Conservation (phyloP, 2,113 vertebrate genomes). For the Cryptomyrus ogoouensis region DNA sequence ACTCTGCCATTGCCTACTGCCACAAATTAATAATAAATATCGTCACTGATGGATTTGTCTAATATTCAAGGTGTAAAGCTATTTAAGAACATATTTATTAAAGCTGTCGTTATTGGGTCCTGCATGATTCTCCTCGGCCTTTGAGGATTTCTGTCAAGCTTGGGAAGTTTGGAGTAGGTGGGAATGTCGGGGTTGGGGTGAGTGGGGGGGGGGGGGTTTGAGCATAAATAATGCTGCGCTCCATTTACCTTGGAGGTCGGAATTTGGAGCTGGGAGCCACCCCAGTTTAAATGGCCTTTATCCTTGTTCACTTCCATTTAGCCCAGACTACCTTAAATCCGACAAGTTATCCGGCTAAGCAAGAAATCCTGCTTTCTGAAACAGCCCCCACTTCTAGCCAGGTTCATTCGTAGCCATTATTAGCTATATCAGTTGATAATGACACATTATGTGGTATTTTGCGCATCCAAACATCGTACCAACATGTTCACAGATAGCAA, state of each 20-base stretch:
- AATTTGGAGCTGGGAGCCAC: background rate
- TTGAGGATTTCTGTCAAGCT: background rate
- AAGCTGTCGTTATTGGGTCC: background rate
- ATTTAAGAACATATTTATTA: background rate
- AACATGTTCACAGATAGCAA: too few species aligned
- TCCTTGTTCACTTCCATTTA: background rate
- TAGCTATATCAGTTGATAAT: too few species aligned
- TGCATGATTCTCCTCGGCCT: background rate
- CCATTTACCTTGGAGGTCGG: background rate
- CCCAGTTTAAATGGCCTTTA: background rate
- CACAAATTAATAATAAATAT: background rate
- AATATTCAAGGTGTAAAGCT: background rate
- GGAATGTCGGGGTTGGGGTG: too few species aligned
- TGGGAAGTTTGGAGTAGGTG: background rate
- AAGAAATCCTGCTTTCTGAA: too few species aligned
- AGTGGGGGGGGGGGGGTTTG: too few species aligned
- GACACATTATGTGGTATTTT: too few species aligned
- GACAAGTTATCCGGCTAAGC: background rate
- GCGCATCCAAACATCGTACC: too few species aligned
- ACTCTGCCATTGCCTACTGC: too few species aligned
- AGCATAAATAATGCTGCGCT: background rate
- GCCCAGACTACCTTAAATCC: background rate
- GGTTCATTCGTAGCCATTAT: too few species aligned
- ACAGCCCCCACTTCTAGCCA: too few species aligned
- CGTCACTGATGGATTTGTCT: background rate